Base-by-base conservation (phyloP, 2,113 vertebrate species). In the Argyrosomus japonicus region DNA sequence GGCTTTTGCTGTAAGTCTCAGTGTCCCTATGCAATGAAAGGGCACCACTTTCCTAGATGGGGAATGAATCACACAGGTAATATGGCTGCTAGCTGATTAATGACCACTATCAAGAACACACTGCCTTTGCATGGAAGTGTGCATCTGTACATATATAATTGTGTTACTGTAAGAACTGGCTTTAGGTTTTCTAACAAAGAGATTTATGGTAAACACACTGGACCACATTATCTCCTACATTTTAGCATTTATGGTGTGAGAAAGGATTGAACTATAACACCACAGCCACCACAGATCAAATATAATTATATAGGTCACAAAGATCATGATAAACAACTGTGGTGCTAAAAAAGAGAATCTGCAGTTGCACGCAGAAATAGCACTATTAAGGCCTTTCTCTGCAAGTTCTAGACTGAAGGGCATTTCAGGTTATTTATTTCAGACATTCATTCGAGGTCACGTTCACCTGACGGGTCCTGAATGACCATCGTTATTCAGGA, bases 81-180 rank as follows among this genome's bases (percentile, higher is more conserved):
- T 5, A 19, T 17, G 23, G 79, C 15, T 75, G 80, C 53, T 8
- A 4, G 18, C 3, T 92, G 93, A 91, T 93, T 83, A 88, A 93
- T 91, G 74, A 32, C 21, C 15, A 36, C 83, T 25, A 90, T 87
- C 64, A 84, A 48, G 53, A 68, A 54, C 0, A 19, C 21, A 5
- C 25, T 14, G 17, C 57, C 45, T 76, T 18, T 43, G 51, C 8
- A 4, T 25, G 36, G 47, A 79, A 14, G 40, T 68, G 51, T 65
- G 5, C 70, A 68, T 74, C 67, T 77, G 25, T 56, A 27, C 15
- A 25, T 47, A n/a, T 25, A 25, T 25, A 11, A 40, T 63, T 75
- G 56, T 81, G 36, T 36, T 57, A 32, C 1, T 8, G 58, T 67
- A 27, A 23, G 23, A 47, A 32, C 17, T 5, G 15, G 40, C 32